Evolutionary conservation across 2,797 vertebrate species (phyloP).

Genomic region (Scolopax rusticola): DNA sequence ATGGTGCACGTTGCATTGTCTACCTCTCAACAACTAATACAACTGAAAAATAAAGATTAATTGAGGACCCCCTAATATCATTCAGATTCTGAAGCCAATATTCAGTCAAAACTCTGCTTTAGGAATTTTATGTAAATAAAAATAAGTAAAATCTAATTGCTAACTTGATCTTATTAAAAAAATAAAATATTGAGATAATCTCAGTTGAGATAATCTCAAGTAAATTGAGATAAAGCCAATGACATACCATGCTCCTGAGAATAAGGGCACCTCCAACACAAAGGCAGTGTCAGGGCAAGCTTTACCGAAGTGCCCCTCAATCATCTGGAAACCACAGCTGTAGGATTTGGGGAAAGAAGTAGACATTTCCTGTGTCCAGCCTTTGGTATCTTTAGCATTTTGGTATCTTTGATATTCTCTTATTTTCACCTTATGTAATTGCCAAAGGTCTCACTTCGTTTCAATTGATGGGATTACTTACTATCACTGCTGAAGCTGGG

Average conservation of each 20-base stretch:
- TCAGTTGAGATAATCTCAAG: neutral
- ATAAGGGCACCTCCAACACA: neutral
- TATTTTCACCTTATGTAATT: neutral
- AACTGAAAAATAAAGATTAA: neutral
- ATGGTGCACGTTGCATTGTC: neutral
- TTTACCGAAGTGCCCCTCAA: neutral
- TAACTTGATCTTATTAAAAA: neutral
- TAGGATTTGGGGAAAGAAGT: neutral
- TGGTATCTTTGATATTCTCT: neutral
- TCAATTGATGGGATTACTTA: neutral
- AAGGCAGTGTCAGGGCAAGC: neutral
- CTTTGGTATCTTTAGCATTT: neutral
- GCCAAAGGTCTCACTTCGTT: neutral
- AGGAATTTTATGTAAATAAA: neutral
- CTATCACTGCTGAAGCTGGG: neutral
- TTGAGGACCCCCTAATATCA: neutral
- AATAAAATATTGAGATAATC: neutral
- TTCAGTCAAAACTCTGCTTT: neutral
- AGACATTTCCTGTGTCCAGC: neutral
- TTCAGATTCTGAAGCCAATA: neutral
- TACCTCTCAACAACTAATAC: neutral
- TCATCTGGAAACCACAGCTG: neutral
- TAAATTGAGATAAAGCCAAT: neutral
- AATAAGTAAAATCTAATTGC: neutral
- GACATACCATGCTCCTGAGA: neutral